Evolutionary conservation across 2,113 vertebrate species (phyloP).

Genomic region (Nyctibius bracteatus): DNA sequence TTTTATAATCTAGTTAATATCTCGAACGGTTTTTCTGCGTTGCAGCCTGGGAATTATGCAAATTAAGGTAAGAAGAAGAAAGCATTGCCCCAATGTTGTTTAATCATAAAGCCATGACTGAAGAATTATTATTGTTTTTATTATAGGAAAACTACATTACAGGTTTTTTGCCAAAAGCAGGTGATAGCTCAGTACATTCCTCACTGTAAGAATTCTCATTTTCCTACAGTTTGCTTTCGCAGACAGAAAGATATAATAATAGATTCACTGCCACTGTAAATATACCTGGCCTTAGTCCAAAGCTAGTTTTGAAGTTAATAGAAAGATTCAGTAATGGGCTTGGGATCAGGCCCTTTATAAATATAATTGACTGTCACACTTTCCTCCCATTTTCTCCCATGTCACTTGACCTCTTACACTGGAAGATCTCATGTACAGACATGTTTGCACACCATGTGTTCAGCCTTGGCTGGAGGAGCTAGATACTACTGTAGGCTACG

Average conservation of each 20-base stretch:
- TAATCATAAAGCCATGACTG: not conserved
- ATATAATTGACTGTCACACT: not conserved
- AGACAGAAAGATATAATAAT: not conserved
- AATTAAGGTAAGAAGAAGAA: not conserved
- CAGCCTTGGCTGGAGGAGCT: not conserved
- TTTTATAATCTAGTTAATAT: slow-evolving; percentile 67
- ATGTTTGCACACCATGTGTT: not conserved
- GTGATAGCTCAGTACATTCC: not conserved
- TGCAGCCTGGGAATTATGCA: slow-evolving; percentile 60
- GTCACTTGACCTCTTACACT: not conserved
- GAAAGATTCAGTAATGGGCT: not conserved
- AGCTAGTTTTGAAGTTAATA: not conserved
- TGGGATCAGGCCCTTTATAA: not conserved
- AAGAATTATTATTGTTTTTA: slow-evolving; percentile 40
- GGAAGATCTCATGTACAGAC: not conserved
- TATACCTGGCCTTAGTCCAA: not conserved
- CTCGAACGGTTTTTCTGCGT: slow-evolving; percentile 35
- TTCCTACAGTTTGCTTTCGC: not conserved
- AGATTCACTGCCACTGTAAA: not conserved
- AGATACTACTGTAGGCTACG: not conserved
- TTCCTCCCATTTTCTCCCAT: not conserved
- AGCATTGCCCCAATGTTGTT: not conserved
- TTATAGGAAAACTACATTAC: not conserved
- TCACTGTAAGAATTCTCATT: not conserved
- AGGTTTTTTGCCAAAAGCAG: not conserved